Percentiles rank a stretch among this genome's conserved stretches.
phyloP scores from a whole-genome alignment of 2,888 invertebrate genomes.

The Synergus laeviventris region DNA sequence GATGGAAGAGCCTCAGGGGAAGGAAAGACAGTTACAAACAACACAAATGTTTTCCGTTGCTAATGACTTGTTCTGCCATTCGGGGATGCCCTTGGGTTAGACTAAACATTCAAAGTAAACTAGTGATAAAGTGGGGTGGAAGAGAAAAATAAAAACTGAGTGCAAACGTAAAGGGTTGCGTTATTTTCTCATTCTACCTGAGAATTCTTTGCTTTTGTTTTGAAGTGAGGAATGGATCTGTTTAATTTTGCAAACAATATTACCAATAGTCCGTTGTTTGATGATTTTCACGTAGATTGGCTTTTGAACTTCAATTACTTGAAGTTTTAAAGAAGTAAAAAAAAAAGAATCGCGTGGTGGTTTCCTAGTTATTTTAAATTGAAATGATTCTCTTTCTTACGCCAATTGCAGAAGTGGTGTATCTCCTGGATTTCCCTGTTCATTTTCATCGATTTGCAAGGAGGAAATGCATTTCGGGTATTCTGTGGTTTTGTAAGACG shows the following conservation, averaged over 20 bases:
- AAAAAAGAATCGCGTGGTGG: too few relatives aligned
- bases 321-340: too few relatives aligned
- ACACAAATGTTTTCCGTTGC: constrained; percentile 37
- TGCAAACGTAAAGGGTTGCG: neutral
- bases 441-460: constrained; percentile 16
- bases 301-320: too few relatives aligned
- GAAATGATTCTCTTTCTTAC: neutral
- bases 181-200: neutral
- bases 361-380: too few relatives aligned
- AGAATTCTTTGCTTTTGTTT: neutral
- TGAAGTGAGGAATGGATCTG: neutral
- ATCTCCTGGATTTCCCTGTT: neutral
- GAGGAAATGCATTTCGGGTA: constrained; percentile 10
- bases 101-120: constrained; percentile 18
- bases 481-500: constrained; percentile 7
- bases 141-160: constrained; percentile 10
- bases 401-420: neutral
- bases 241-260: neutral
- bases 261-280: neutral
- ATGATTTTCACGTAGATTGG: too few relatives aligned
- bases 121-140: neutral
- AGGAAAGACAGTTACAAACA: constrained; percentile 40
- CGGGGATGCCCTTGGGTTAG: constrained; percentile 13
- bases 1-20: constrained; percentile 14
- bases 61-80: constrained; percentile 37